Evolutionary conservation across 2,797 vertebrate genomes (phyloP), one percentile per base, ranked within the genome.

Genomic region (Pangasius larnaudii): DNA sequence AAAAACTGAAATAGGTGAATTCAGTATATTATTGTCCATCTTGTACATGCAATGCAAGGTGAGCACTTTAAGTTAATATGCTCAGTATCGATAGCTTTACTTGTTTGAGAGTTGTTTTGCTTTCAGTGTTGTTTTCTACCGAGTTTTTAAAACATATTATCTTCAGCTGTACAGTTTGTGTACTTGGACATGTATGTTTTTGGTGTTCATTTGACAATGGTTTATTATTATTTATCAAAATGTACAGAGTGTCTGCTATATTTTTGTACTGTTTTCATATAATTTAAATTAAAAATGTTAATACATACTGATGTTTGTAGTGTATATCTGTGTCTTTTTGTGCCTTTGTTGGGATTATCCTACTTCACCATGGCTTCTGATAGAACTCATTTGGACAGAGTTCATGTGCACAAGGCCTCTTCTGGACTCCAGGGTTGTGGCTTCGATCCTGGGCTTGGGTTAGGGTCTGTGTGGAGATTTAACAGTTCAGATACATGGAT

Each of bases 221-320:
- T 86, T 86, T 86, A 86, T 30, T 82, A 81, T 87, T 86, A 85
- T 92, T 91, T 92, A 89, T 90, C 51, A 30, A 91, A 63, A 85
- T 82, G 71, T 87, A 56, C 75, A 78, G 53, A 87, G 86, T 87
- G 69, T 77, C 82, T 84, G 85, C 61, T 91, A 77, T 92, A 92
- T 92, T 92, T 92, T 92, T 92, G 89, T 92, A 92, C 89, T 86
- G 59, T 78, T 87, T 90, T 78, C 72, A 59, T 49, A 89, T 77
- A 39, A 85, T 79, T 39, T 59, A 7, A 30, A 85, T 87, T 80
- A 16, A 58, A 88, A 83, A 61, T 84, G 78, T 85, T 74, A 30
- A 90, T 85, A 75, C 74, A 46, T 56, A 14, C n/a, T 46, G 59
- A 80, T 42, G 36, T 61, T n/a, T 85, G 0, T 56, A 2, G 56